Conservation (phyloP, 2,888 invertebrate genomes). For the Troides helena region DNA sequence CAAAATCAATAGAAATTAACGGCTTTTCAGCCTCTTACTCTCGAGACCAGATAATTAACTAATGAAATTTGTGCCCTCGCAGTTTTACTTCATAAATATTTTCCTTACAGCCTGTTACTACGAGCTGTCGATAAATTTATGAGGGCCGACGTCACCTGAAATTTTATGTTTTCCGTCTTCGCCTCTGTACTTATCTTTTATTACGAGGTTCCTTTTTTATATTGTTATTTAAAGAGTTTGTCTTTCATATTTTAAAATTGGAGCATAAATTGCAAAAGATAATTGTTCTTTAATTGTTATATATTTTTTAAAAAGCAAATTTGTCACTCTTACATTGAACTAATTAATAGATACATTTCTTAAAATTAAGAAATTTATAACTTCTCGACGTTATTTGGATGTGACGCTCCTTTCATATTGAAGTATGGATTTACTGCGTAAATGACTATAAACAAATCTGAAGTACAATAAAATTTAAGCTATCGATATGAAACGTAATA, state of each 20-base stretch:
- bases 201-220: conserved; percentile 42
- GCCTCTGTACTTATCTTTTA: conserved; percentile 60
- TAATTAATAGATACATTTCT: no score
- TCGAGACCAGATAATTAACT: conserved; percentile 59
- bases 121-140: conserved; percentile 79
- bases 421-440: background rate
- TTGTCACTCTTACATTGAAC: no score
- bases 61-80: conserved; percentile 67
- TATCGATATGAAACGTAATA: conserved; percentile 16
- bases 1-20: conserved; percentile 30
- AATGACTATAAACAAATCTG: background rate
- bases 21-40: conserved; percentile 26
- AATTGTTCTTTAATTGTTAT: no score
- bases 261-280: no score
- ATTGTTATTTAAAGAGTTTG: background rate
- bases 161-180: conserved; percentile 73
- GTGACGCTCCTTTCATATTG: no score
- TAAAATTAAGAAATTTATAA: no score
- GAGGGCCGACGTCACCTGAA: conserved; percentile 75
- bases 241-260: background rate
- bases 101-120: conserved; percentile 76
- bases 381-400: no score
- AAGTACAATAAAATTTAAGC: conserved; percentile 19
- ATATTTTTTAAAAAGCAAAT: no score
- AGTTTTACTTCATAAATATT: conserved; percentile 76